phyloP scores from a whole-genome alignment of 1,140 invertebrate genomes.

The Drosophila pseudoobscura region DNA sequence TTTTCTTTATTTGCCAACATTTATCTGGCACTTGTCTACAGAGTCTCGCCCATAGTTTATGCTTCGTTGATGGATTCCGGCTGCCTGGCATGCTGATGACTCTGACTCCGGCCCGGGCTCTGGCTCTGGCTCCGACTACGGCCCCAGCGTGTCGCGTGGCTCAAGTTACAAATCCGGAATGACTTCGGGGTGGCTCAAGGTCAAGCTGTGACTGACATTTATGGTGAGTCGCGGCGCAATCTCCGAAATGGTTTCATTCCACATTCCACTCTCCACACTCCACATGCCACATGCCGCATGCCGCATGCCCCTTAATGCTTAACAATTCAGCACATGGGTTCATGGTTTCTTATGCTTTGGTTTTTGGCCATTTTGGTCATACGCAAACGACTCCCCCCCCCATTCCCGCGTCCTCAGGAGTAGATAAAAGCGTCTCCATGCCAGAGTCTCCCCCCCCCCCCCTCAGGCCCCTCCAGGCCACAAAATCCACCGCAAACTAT shows the following conservation, averaged over 20 bases:
- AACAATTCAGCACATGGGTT: constrained; percentile 75
- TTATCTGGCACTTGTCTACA: constrained; percentile 53
- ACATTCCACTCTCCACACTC: constrained; percentile 38
- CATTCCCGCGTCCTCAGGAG: constrained; percentile 33
- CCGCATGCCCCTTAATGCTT: constrained; percentile 42
- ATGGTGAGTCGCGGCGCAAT: constrained; percentile 28
- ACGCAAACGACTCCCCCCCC: constrained; percentile 49
- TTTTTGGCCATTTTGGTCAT: constrained; percentile 55
- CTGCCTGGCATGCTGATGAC: constrained; percentile 26
- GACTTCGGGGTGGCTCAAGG: constrained; percentile 50
- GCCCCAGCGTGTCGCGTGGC: background rate
- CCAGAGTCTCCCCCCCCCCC: background rate
- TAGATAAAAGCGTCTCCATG: constrained; percentile 6
- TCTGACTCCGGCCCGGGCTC: constrained; percentile 6
- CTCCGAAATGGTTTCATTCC: constrained; percentile 48
- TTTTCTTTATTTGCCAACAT: constrained; percentile 52
- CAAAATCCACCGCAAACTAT: constrained; percentile 78
- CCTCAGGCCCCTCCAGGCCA: constrained; percentile 37
- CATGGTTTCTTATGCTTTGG: constrained; percentile 39
- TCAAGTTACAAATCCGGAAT: constrained; percentile 25
- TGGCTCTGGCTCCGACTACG: constrained; percentile 6
- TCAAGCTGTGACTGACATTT: constrained; percentile 74
- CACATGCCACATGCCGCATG: constrained; percentile 36
- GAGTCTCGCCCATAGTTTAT: constrained; percentile 46
- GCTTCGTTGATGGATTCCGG: constrained; percentile 49